Percentiles rank a stretch among this genome's conserved stretches.
phyloP scores from a whole-genome alignment of 2,113 vertebrate species.

The Eulemur rufifrons region DNA sequence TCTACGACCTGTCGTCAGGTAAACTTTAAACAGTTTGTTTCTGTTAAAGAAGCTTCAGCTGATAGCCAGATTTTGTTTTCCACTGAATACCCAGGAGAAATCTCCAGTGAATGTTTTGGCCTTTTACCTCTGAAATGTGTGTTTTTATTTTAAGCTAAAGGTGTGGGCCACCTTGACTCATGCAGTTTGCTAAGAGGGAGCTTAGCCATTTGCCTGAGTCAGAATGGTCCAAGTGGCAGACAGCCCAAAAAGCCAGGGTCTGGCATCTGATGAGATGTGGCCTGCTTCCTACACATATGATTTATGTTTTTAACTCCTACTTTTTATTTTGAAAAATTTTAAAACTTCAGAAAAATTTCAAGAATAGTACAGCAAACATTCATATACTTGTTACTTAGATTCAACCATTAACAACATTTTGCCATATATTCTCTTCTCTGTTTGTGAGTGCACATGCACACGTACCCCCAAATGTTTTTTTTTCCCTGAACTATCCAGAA shows the following conservation, averaged over 20 bases:
- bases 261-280: neutral
- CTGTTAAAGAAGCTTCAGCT: rapidly evolving
- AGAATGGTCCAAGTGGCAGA: neutral
- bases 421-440: neutral
- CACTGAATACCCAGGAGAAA: neutral
- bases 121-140: neutral
- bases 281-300: neutral
- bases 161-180: neutral
- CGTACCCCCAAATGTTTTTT: neutral
- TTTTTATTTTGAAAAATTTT: neutral
- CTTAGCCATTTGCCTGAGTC: neutral
- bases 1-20: constrained; percentile 96
- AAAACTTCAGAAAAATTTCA: neutral
- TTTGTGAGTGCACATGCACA: neutral
- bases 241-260: neutral
- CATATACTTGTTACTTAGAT: neutral
- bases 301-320: neutral
- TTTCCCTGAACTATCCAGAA: neutral
- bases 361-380: neutral
- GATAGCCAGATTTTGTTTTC: neutral
- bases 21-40: neutral
- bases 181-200: neutral
- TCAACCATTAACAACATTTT: neutral
- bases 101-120: neutral
- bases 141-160: neutral